These are phyloP conservation scores for Sarotherodon lohbergeri DNA, from an alignment of 2,113 vertebrate genomes.

Conservation along the genomic window DNA sequence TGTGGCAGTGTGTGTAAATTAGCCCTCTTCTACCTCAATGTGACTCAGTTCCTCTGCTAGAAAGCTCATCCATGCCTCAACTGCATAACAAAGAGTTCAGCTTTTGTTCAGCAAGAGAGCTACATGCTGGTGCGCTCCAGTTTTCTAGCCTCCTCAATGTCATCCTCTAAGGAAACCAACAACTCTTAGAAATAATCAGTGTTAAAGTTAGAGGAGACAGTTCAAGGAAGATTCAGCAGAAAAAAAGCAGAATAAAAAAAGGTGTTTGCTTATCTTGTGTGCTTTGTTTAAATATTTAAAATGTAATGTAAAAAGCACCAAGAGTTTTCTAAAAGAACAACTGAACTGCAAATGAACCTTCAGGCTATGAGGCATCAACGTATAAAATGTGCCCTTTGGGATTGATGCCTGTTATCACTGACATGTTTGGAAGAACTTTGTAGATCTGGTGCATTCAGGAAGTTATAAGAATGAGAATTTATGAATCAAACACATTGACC, in stretches of 20 bases:
- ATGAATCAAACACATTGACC: background rate
- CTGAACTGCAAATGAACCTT: background rate
- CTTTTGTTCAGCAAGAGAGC: background rate
- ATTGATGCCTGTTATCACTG: fast-evolving
- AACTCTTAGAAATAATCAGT: background rate
- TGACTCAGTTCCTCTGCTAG: background rate
- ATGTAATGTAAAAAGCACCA: fast-evolving
- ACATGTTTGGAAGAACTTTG: background rate
- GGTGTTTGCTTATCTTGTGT: background rate
- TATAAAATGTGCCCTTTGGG: background rate
- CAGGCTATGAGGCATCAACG: no score
- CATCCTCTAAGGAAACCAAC: constrained; percentile 14
- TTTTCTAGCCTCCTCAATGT: constrained; percentile 23
- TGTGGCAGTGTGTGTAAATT: constrained; percentile 32
- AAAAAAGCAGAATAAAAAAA: background rate
- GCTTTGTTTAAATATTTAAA: background rate
- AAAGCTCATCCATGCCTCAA: background rate
- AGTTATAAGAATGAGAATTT: fast-evolving
- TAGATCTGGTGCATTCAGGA: background rate
- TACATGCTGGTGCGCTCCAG: background rate
- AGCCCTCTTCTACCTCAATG: background rate
- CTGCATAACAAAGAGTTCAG: constrained; percentile 10
- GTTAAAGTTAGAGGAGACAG: background rate
- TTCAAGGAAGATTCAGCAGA: background rate
- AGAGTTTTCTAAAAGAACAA: background rate